Percentiles rank a stretch among this genome's conserved stretches.
Conservation (phyloP, 2,888 invertebrate species). For the Metopia argyrocephala region DNA sequence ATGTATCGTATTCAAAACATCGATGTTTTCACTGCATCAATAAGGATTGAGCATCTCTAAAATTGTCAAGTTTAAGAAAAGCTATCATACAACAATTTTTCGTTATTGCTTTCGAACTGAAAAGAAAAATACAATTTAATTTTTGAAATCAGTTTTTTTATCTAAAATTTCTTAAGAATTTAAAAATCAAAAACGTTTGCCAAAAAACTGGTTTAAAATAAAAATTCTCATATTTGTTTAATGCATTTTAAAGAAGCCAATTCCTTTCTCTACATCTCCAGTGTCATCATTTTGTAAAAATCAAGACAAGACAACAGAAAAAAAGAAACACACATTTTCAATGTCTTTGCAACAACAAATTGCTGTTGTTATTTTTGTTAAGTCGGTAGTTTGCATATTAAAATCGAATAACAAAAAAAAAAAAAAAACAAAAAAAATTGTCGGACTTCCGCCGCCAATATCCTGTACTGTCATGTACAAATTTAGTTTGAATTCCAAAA, state of each 20-base stretch:
- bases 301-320: background rate
- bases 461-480: constrained; percentile 63
- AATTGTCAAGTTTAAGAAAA: no score
- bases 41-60: no score
- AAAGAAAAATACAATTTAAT: background rate
- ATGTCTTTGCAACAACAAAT: constrained; percentile 54
- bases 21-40: no score
- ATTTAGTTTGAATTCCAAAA: constrained; percentile 5
- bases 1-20: no score
- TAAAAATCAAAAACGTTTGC: background rate
- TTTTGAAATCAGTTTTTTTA: background rate
- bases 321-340: constrained; percentile 21
- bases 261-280: background rate
- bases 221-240: background rate
- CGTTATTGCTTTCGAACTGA: background rate
- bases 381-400: constrained; percentile 72
- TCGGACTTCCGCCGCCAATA: constrained; percentile 75
- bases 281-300: background rate
- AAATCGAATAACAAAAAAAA: constrained; percentile 72
- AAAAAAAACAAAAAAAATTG: constrained; percentile 66
- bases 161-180: background rate
- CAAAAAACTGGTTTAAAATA: constrained; percentile 9
- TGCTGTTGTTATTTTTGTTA: constrained; percentile 19
- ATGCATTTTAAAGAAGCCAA: constrained; percentile 41
- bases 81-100: no score